These are phyloP conservation scores for Lutraria lutraria DNA, from an alignment of 2,888 invertebrate species.

Conservation along the genomic window DNA sequence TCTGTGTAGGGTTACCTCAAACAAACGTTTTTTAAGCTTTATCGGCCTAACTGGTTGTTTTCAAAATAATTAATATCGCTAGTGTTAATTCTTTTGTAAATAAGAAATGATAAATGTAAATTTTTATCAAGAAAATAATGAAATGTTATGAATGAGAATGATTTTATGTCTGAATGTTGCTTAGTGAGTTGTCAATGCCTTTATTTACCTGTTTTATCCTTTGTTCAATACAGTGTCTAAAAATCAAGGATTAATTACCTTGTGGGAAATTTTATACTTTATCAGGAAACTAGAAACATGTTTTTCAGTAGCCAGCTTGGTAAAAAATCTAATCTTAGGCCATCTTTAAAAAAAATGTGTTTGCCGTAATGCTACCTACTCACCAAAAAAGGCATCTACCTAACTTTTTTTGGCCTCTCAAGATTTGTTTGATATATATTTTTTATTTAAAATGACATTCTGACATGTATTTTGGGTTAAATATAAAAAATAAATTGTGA, in stretches of 20 bases:
- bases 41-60: no score
- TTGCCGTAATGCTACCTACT: no score
- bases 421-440: no score
- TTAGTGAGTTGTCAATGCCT: neutral
- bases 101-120: neutral
- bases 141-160: neutral
- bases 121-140: constrained; percentile 13
- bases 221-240: constrained; percentile 1
- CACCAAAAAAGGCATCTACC: no score
- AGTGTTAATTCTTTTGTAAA: neutral
- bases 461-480: no score
- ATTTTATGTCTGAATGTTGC: neutral
- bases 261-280: neutral
- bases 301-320: neutral
- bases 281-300: neutral
- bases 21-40: no score
- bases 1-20: no score
- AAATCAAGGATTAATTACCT: neutral
- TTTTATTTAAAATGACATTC: no score
- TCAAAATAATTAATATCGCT: no score
- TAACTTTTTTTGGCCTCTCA: no score
- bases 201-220: neutral
- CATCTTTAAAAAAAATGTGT: no score
- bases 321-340: neutral
- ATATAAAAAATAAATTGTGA: no score